Evolutionary conservation across 2,113 vertebrate species (phyloP).

Genomic region (Morphnarchus princeps): DNA sequence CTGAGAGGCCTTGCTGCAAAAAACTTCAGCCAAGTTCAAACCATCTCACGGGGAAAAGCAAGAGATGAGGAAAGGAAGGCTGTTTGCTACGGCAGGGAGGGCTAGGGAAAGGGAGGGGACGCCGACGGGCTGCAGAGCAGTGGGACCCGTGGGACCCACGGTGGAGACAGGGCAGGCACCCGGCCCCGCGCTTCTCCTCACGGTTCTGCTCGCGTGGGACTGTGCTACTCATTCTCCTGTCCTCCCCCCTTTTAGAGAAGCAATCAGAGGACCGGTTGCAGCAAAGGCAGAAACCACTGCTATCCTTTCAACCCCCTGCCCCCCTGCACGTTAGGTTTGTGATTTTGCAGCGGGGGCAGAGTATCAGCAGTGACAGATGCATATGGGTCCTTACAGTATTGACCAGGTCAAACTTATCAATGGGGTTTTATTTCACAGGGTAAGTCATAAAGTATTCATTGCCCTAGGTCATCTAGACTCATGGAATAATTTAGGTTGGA

Average conservation of each 20-base stretch:
- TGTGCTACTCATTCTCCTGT: background rate
- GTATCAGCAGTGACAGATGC: conserved; percentile 49
- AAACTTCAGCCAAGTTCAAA: background rate
- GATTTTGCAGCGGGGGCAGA: conserved; percentile 24
- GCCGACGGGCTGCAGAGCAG: background rate
- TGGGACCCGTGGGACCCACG: background rate
- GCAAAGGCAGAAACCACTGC: background rate
- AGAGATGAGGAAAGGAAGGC: background rate
- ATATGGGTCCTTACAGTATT: background rate
- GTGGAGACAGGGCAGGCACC: background rate
- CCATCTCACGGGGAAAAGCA: background rate
- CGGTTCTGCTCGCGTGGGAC: background rate
- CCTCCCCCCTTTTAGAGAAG: background rate
- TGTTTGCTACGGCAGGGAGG: background rate
- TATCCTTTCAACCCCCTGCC: conserved; percentile 17
- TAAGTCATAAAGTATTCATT: conserved; percentile 63
- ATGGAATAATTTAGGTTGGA: conserved; percentile 60
- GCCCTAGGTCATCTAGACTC: conserved; percentile 49
- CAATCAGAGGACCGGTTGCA: background rate
- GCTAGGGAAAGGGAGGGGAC: background rate
- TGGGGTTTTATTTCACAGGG: conserved; percentile 58
- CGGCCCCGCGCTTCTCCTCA: background rate
- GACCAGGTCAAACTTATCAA: conserved; percentile 69
- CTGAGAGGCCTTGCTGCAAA: background rate
- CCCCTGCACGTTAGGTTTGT: background rate